Evolutionary conservation across 2,797 vertebrate genomes (phyloP).

Genomic region (Coregonus ussuriensis): DNA sequence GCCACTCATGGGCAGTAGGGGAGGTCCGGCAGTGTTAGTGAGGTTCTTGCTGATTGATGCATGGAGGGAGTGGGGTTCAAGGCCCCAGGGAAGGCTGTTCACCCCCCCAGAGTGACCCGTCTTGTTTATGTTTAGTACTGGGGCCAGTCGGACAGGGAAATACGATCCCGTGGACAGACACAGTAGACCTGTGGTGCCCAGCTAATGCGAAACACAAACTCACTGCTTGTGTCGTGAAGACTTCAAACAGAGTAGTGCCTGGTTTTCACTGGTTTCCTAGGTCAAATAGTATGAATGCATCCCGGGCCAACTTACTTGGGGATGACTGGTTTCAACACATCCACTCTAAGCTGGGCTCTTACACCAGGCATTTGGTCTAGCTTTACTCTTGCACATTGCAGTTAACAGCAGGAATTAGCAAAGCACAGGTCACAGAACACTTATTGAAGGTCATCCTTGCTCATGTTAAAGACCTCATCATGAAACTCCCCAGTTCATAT

Average conservation of each 20-base stretch:
- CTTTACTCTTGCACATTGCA: conserved; percentile 26
- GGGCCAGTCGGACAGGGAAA: conserved; percentile 2
- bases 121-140: conserved; percentile 4
- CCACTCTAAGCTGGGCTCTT: not conserved
- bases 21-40: conserved; percentile 40
- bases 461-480: conserved; percentile 17
- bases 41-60: conserved; percentile 41
- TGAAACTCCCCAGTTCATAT: not conserved
- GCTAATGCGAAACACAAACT: not conserved
- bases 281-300: not conserved
- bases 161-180: not conserved
- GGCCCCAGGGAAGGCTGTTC: not conserved
- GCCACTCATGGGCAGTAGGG: conserved; percentile 27
- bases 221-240: not conserved
- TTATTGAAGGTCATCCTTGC: conserved; percentile 13
- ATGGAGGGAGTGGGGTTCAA: not conserved
- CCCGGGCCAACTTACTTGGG: not conserved
- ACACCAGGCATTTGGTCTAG: not conserved
- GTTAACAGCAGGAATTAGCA: conserved; percentile 12
- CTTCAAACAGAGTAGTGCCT: not conserved
- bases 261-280: not conserved
- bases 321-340: not conserved
- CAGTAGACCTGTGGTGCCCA: not conserved
- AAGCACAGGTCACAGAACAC: not conserved
- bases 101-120: not conserved